Evolutionary conservation across 2,113 vertebrate species (phyloP), one percentile per base, ranked within the genome.

Genomic region (Myotis lucifugus): DNA sequence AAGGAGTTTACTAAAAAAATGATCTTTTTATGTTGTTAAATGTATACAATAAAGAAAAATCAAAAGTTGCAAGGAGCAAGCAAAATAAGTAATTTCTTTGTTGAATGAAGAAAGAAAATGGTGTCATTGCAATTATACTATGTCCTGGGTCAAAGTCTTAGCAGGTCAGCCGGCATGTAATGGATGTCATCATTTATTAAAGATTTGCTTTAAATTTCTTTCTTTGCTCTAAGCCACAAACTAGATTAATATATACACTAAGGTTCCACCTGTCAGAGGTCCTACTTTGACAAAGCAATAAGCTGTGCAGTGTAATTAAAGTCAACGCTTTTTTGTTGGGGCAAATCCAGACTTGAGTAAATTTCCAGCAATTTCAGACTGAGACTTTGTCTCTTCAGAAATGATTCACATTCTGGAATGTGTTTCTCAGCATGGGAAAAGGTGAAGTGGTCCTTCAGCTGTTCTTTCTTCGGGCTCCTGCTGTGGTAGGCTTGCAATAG

Each of bases 1-100:
- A 96, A 96, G 8, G 29, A 84, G 14, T 91, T 95, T 64, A 74
- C 61, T 74, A 91, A 85, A n/a, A 13, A 46, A 29, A 2, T 21
- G 3, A 59, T 74, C n/a, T n/a, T 67, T 81, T 88, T 4, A 74
- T 87, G 29, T 37, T 86, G 6, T 64, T 84, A 85, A 29, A 40
- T 66, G 42, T 23, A 70, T 70, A 15, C 59, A 85, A 40, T n/a
- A 93, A 37, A 74, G 34, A 32, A 56, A 93, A 93, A 88, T 40
- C 6, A 84, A 79, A 91, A 7, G 6, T 48, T 74, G 8, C 6
- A 70, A 8, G 82, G 64, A 92, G 42, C 46, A 14, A 94, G 50
- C 32, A 9, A 94, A 83, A 2, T 50, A 29, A 64, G 52, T 34
- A n/a, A 18, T 56, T 82, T 56, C 29, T 85, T 70, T 48, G 27